Percentiles rank a stretch among this genome's conserved stretches.
phyloP scores from a whole-genome alignment of 2,797 vertebrate species.

The Cichlasoma orientale region DNA sequence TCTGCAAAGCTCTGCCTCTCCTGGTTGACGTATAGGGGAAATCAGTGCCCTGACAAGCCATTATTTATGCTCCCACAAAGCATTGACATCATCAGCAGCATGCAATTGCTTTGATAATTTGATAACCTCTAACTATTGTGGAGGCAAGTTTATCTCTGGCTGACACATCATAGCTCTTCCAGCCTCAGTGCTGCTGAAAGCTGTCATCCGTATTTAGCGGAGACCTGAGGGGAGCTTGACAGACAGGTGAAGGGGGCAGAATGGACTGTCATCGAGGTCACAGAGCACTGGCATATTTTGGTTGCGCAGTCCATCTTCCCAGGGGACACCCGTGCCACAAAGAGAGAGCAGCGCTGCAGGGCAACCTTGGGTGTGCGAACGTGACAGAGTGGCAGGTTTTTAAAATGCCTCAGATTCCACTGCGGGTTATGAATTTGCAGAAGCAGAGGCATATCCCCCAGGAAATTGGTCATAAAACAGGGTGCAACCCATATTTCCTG shows the following conservation, averaged over 20 bases:
- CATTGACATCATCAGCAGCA: slow-evolving; percentile 42
- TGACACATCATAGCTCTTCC: slow-evolving; percentile 17
- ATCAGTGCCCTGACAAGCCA: slow-evolving; percentile 33
- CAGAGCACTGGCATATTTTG: slow-evolving; percentile 24
- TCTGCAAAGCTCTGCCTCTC: slow-evolving; percentile 32
- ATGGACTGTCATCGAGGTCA: slow-evolving; percentile 56
- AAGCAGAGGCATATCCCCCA: slow-evolving; percentile 27
- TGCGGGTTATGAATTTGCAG: slow-evolving; percentile 22
- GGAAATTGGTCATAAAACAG: slow-evolving; percentile 48
- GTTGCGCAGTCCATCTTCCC: slow-evolving; percentile 29
- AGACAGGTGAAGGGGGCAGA: slow-evolving; percentile 43
- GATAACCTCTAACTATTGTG: slow-evolving; percentile 20
- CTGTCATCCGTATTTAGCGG: slow-evolving; percentile 57
- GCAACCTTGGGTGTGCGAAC: slow-evolving; percentile 41
- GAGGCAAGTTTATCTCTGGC: slow-evolving; percentile 16
- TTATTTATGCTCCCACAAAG: slow-evolving; percentile 54
- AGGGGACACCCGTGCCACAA: slow-evolving; percentile 22
- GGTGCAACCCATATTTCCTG: slow-evolving; percentile 45
- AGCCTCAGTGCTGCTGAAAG: slow-evolving; percentile 19
- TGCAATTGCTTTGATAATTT: slow-evolving; percentile 48
- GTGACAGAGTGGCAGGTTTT: slow-evolving; percentile 57
- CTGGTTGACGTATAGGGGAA: slow-evolving; percentile 40
- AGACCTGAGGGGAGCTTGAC: slow-evolving; percentile 46
- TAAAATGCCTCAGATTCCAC: slow-evolving; percentile 42
- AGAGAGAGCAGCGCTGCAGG: slow-evolving; percentile 42